These are phyloP conservation scores for Tachyglossus aculeatus DNA, from an alignment of 2,797 vertebrate species.

Conservation along the genomic window DNA sequence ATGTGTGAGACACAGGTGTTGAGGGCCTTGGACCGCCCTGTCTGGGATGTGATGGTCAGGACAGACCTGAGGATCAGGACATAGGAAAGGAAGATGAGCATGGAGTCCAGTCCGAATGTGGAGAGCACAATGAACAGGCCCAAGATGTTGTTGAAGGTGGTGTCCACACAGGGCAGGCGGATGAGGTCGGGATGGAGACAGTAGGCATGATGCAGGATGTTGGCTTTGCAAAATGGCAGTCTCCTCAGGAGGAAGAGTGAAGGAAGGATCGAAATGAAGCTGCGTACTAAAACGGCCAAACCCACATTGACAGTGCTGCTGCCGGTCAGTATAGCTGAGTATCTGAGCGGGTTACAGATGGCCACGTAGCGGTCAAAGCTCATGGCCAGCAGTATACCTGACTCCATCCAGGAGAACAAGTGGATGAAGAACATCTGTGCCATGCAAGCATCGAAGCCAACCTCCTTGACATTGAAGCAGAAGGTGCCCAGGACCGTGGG, in stretches of 20 bases:
- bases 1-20: conserved; percentile 23
- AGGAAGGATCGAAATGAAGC: conserved; percentile 48
- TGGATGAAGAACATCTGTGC: conserved; percentile 83
- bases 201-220: conserved; percentile 38
- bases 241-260: conserved; percentile 54
- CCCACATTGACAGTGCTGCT: conserved; percentile 19
- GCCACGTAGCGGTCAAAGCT: conserved; percentile 59
- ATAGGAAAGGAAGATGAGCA: conserved; percentile 38
- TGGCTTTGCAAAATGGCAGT: conserved; percentile 34
- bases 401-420: conserved; percentile 71
- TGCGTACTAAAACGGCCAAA: conserved; percentile 10
- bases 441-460: conserved; percentile 75
- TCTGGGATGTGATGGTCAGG: conserved; percentile 20
- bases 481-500: conserved; percentile 73
- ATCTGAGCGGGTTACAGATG: conserved; percentile 47
- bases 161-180: conserved; percentile 38
- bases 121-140: conserved; percentile 37
- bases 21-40: conserved; percentile 32
- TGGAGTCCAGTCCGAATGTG: conserved; percentile 20
- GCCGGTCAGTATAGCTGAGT: conserved; percentile 45
- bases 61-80: conserved; percentile 15
- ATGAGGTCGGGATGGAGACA: conserved; percentile 49
- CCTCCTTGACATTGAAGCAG: conserved; percentile 63
- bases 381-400: conserved; percentile 64
- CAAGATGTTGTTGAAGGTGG: conserved; percentile 29